Percentiles rank a stretch among this genome's conserved stretches.
phyloP scores from a whole-genome alignment of 2,113 vertebrate species.

The Grammomys dolichurus region DNA sequence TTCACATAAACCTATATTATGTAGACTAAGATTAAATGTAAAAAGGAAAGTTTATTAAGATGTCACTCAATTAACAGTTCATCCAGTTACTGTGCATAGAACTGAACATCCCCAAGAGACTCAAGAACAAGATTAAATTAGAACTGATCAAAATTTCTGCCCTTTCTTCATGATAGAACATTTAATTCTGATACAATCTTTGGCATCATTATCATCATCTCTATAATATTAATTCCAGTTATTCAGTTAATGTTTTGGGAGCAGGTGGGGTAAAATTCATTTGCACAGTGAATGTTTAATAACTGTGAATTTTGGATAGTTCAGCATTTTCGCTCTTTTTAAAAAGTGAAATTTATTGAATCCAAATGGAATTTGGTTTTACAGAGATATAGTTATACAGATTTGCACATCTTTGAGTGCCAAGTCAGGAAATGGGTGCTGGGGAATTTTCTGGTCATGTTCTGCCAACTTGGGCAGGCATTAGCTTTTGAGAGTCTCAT shows the following conservation, averaged over 20 bases:
- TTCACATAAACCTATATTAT: slow-evolving; percentile 39
- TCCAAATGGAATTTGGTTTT: slow-evolving; percentile 56
- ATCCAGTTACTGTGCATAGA: slow-evolving; percentile 59
- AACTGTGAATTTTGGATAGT: slow-evolving; percentile 64
- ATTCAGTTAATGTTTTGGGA: slow-evolving; percentile 61
- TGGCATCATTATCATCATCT: slow-evolving; percentile 34
- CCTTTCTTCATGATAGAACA: slow-evolving; percentile 32
- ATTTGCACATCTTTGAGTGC: slow-evolving; percentile 30
- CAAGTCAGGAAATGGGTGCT: not conserved
- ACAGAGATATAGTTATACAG: slow-evolving; percentile 48
- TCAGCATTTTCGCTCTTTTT: not conserved
- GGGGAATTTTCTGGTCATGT: not conserved
- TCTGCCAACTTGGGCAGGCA: not conserved
- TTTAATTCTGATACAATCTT: slow-evolving; percentile 62
- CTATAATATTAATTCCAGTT: slow-evolving; percentile 38
- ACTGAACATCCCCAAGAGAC: slow-evolving; percentile 67
- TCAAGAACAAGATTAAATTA: slow-evolving; percentile 60
- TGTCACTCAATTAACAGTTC: slow-evolving; percentile 4
- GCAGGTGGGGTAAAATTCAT: slow-evolving; percentile 50
- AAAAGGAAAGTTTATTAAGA: slow-evolving; percentile 46
- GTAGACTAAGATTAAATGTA: slow-evolving; percentile 6
- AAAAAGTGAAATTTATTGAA: slow-evolving; percentile 26
- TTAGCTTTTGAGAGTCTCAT: slow-evolving; percentile 11
- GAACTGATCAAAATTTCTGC: slow-evolving; percentile 56
- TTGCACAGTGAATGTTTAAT: not conserved